These are phyloP conservation scores for Ctenopoma kingsleyae DNA, from an alignment of 2,797 vertebrate species.

Conservation along the genomic window DNA sequence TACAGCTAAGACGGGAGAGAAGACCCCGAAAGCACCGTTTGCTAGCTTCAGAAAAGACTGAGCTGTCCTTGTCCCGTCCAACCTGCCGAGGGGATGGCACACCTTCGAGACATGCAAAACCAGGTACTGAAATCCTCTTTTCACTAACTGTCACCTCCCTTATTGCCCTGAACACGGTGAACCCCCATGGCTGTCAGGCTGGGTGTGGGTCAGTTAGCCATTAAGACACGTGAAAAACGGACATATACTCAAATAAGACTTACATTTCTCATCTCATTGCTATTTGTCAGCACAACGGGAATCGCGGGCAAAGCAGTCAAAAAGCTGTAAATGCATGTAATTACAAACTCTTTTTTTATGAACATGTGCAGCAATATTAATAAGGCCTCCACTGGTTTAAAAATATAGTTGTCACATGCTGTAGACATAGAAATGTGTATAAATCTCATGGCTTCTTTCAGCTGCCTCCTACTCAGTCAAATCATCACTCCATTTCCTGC, in stretches of 20 bases:
- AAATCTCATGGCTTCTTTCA: not conserved
- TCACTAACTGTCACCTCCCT: slow-evolving; percentile 66
- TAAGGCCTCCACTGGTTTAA: not conserved
- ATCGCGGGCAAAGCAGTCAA: not conserved
- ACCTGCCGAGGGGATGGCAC: slow-evolving; percentile 80
- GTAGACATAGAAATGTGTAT: not conserved
- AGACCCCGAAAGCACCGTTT: slow-evolving; percentile 53
- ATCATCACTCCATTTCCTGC: slow-evolving; percentile 41
- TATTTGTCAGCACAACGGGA: slow-evolving; percentile 1
- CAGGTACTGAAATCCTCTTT: slow-evolving; percentile 78
- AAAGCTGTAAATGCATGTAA: not conserved
- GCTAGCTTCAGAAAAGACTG: slow-evolving; percentile 49
- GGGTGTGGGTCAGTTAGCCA: slow-evolving; percentile 51
- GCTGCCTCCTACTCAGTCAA: slow-evolving; percentile 18
- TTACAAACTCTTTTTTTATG: not conserved
- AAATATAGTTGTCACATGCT: not conserved
- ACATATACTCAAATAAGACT: not conserved
- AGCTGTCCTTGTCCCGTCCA: slow-evolving; percentile 62
- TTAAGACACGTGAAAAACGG: slow-evolving; percentile 1
- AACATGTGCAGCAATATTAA: not conserved
- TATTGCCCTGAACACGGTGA: slow-evolving; percentile 49
- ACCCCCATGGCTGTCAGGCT: slow-evolving; percentile 51
- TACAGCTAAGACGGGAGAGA: slow-evolving; percentile 63
- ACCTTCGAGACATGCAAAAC: slow-evolving; percentile 86
- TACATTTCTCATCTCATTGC: not conserved